phyloP scores from a whole-genome alignment of 2,888 invertebrate species.

The Drosophila rubida region DNA sequence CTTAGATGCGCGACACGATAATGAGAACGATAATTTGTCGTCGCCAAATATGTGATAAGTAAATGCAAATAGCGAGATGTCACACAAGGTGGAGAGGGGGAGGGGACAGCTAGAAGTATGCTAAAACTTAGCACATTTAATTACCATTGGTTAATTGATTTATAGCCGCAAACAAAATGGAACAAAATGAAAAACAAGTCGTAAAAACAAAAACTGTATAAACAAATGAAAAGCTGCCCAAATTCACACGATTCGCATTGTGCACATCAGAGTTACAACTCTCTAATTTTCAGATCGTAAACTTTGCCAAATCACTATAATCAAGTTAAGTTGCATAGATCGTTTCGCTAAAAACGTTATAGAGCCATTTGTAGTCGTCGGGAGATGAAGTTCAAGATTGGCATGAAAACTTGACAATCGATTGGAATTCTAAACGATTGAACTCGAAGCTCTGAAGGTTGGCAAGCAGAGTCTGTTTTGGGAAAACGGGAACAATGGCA shows the following conservation, averaged over 20 bases:
- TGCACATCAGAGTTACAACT: neutral
- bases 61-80: constrained; percentile 17
- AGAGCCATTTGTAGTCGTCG: too few species aligned
- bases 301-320: constrained; percentile 3
- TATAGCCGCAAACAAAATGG: neutral
- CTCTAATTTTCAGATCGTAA: constrained; percentile 17
- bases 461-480: too few species aligned
- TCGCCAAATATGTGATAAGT: constrained; percentile 15
- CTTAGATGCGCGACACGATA: constrained; percentile 35
- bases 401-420: too few species aligned
- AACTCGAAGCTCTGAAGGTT: too few species aligned
- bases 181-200: constrained; percentile 2
- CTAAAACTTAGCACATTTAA: constrained; percentile 14
- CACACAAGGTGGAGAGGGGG: neutral
- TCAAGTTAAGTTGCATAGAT: neutral
- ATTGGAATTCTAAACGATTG: too few species aligned
- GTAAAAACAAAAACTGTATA: constrained; percentile 1
- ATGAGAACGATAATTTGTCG: constrained; percentile 22
- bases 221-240: neutral
- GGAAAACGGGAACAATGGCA: too few species aligned
- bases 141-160: constrained; percentile 39
- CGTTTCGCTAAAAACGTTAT: neutral
- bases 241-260: constrained; percentile 2
- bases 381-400: neutral
- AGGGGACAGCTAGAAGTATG: constrained; percentile 1